Base-by-base conservation (phyloP, 2,797 vertebrate species). In the Acanthiza pusilla region DNA sequence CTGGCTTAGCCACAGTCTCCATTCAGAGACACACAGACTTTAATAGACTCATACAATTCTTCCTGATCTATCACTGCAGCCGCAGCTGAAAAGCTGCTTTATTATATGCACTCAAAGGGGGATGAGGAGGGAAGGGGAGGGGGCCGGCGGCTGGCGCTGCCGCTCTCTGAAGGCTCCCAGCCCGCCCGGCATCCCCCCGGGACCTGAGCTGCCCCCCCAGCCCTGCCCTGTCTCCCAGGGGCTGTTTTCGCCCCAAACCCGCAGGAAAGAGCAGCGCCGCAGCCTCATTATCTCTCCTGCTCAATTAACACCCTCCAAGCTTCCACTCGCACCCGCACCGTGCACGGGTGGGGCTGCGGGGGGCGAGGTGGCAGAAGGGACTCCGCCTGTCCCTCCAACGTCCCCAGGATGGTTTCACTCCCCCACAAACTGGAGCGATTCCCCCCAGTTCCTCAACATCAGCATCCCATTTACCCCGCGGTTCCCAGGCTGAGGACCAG, bases 1-100 rank as follows among this genome's bases (percentile, higher is more conserved):
- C 98, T 96, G 97, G 88, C 97, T 97, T 97, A 97, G 98, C 98
- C 98, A 94, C 98, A 98, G 98, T 96, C 97, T 98, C 97, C 97
- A 96, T 95, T 89, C 94, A 88, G 97, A 98, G 97, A 97, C 97
- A 91, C 97, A 87, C 95, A 97, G 97, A 92, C 97, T 97, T 97
- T 97, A 97, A 97, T 94, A 97, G 97, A 91, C 92, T 96, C 96
- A 79, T 94, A 96, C 97, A 91, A 93, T 95, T 94, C 96, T 79
- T 94, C 97, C 96, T 79, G 93, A 96, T 94, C 95, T 91, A 94
- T 91, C 94, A 66, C 94, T 91, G 66, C 85, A 90, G 95, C 96
- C 96, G 86, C 96, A 76, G 95, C 91, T 92, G 93, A 96, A 97
- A 94, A 95, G 96, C 94, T 67, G 89, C 94, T 95, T 97, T 96